Conservation (phyloP, 2,113 vertebrate genomes). For the Petrocephalus zakoni region DNA sequence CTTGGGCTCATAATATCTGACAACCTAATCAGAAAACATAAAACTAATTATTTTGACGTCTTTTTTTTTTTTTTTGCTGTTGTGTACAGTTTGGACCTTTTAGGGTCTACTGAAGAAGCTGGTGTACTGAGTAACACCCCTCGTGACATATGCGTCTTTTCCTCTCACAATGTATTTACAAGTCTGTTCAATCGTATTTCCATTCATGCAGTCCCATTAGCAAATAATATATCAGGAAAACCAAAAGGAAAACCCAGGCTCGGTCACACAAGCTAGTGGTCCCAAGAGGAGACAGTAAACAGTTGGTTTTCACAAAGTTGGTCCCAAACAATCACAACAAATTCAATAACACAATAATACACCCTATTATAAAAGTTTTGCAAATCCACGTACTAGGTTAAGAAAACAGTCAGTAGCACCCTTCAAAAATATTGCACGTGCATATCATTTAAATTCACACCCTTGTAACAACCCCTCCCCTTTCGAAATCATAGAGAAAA, state of each 20-base stretch:
- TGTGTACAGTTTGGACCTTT: neutral
- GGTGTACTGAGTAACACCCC: neutral
- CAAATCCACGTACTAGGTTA: slow-evolving; percentile 19
- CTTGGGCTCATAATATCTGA: neutral
- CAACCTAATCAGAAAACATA: slow-evolving; percentile 36
- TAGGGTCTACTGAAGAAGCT: neutral
- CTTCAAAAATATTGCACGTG: slow-evolving; percentile 78
- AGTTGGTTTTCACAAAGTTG: slow-evolving; percentile 22
- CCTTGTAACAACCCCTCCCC: slow-evolving; percentile 1
- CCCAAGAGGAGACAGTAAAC: slow-evolving; percentile 16
- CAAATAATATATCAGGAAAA: neutral
- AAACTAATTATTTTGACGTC: slow-evolving; percentile 17
- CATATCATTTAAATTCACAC: slow-evolving; percentile 50
- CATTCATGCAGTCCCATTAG: slow-evolving; percentile 13
- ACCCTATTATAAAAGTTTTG: slow-evolving; percentile 17
- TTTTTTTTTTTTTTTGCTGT: neutral
- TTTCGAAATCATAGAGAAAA: neutral
- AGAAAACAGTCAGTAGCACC: slow-evolving; percentile 64
- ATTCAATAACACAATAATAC: slow-evolving; percentile 22
- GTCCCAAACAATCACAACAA: slow-evolving; percentile 21
- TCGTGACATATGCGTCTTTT: neutral
- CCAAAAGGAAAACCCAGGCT: neutral
- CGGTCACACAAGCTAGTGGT: slow-evolving; percentile 5
- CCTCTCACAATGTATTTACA: neutral
- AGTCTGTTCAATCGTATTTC: neutral